Evolutionary conservation across 1,140 invertebrate genomes (phyloP).

Genomic region (Ooceraea biroi): DNA sequence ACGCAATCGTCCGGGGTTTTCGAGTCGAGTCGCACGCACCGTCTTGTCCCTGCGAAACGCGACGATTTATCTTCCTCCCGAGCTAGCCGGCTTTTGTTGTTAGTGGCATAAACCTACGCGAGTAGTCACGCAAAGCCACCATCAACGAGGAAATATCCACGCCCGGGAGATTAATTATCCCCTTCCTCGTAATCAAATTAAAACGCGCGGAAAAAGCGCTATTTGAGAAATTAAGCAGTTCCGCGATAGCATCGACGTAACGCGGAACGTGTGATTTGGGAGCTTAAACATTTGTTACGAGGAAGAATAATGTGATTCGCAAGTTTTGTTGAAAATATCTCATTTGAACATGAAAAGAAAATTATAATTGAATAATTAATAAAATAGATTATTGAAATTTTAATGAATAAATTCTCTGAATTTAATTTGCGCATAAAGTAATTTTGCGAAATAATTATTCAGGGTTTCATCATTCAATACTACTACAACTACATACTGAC

Average conservation of each 20-base stretch:
- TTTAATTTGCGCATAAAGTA: too few relatives aligned
- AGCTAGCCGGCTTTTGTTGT: constrained; percentile 8
- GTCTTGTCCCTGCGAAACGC: constrained; percentile 10
- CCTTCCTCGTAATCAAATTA: not conserved
- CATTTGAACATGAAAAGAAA: too few relatives aligned
- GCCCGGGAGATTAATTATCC: constrained; percentile 14
- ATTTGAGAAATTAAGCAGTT: not conserved
- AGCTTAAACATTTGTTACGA: not conserved
- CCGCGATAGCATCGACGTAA: too few relatives aligned
- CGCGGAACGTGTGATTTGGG: not conserved
- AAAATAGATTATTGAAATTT: too few relatives aligned
- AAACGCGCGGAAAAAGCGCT: not conserved
- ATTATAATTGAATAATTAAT: too few relatives aligned
- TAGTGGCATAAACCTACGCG: constrained; percentile 17
- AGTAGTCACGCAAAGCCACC: constrained; percentile 37
- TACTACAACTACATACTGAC: too few relatives aligned
- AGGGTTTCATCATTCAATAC: too few relatives aligned
- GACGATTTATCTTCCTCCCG: constrained; percentile 34
- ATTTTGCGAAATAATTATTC: too few relatives aligned
- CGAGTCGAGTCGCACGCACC: constrained; percentile 1
- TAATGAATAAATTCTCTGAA: too few relatives aligned
- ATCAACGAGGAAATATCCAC: constrained; percentile 9
- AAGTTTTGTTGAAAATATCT: too few relatives aligned
- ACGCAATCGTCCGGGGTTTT: constrained; percentile 46
- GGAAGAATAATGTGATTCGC: too few relatives aligned